Percentiles rank a stretch among this genome's conserved stretches.
phyloP scores from a whole-genome alignment of 2,888 invertebrate genomes.

The Microctonus hyperodae region DNA sequence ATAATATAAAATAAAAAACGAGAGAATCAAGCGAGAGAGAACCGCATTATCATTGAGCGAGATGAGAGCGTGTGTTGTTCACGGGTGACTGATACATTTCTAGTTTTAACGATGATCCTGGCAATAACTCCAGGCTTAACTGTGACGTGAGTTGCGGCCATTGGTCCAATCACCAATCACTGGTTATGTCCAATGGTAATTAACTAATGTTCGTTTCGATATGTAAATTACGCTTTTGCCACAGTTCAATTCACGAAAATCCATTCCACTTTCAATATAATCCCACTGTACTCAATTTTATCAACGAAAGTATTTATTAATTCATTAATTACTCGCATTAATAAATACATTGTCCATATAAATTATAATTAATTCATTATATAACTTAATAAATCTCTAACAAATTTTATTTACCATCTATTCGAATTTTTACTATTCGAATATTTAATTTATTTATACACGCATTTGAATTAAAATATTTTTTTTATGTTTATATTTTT shows the following conservation, averaged over 20 bases:
- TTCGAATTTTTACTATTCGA: no score
- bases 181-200: constrained; percentile 59
- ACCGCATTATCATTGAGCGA: no score
- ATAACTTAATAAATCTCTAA: no score
- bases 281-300: background rate
- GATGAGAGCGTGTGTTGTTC: constrained; percentile 1
- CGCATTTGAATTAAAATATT: background rate
- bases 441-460: no score
- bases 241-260: constrained; percentile 8
- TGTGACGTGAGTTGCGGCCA: constrained; percentile 55
- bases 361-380: no score
- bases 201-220: constrained; percentile 63
- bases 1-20: constrained; percentile 1
- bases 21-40: background rate
- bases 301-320: background rate
- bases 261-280: constrained; percentile 11
- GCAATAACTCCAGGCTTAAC: constrained; percentile 62
- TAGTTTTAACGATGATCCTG: constrained; percentile 62
- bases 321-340: background rate
- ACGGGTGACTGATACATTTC: constrained; percentile 57
- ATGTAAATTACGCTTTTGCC: constrained; percentile 53
- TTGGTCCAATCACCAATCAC: constrained; percentile 59
- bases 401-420: no score
- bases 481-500: background rate
- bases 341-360: background rate